These are phyloP conservation scores for Acanthochromis polyacanthus DNA, from an alignment of 2,113 vertebrate genomes.

Conservation along the genomic window DNA sequence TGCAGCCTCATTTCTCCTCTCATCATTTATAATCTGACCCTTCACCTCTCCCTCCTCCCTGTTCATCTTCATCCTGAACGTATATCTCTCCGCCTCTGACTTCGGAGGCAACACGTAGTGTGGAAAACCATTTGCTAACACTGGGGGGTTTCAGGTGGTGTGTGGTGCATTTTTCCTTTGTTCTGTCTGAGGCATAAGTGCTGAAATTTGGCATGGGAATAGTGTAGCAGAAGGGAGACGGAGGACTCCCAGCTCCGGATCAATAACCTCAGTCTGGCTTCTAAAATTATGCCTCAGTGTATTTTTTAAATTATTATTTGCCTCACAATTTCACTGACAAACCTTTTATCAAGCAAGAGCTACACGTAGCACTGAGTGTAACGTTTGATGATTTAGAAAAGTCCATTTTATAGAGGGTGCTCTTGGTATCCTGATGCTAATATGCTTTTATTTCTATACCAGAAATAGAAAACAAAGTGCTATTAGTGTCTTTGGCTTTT, in stretches of 20 bases:
- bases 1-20: conserved; percentile 24
- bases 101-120: background rate
- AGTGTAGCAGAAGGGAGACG: background rate
- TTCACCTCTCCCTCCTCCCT: conserved; percentile 19
- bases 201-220: conserved; percentile 25
- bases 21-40: conserved; percentile 31
- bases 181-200: conserved; percentile 38
- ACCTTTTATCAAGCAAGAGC: conserved; percentile 19
- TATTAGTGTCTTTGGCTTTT: background rate
- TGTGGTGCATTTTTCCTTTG: conserved; percentile 58
- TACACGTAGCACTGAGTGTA: conserved; percentile 30
- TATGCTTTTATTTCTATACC: background rate
- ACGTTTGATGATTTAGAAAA: background rate
- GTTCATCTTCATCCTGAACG: conserved; percentile 6
- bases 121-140: conserved; percentile 17
- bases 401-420: background rate
- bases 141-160: conserved; percentile 10
- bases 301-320: background rate
- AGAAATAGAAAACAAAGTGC: background rate
- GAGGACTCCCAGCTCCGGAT: conserved; percentile 21
- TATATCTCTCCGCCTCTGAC: conserved; percentile 13
- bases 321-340: background rate
- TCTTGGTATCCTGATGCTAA: background rate
- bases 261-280: conserved; percentile 47
- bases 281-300: conserved; percentile 24